phyloP scores from a whole-genome alignment of 2,797 vertebrate species.

The Melanotaenia maccullochi region DNA sequence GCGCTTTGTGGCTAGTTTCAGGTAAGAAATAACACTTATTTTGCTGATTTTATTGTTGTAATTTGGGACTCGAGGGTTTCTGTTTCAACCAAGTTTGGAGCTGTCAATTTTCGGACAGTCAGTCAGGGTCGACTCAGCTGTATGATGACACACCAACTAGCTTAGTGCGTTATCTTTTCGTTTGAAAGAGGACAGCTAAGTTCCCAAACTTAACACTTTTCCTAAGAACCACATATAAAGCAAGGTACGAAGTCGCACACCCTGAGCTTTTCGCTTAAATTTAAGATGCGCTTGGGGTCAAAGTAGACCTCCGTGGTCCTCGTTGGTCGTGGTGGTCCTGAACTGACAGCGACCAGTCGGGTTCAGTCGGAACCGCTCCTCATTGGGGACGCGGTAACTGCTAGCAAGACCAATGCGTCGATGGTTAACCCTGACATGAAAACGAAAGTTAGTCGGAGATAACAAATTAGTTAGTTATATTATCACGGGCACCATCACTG shows the following conservation, averaged over 20 bases:
- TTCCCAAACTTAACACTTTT: conserved; percentile 49
- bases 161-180: conserved; percentile 30
- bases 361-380: conserved; percentile 17
- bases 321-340: conserved; percentile 76
- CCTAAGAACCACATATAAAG: not conserved
- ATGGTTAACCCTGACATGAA: not conserved
- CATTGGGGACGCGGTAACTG: not conserved
- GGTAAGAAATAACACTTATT: conserved; percentile 72
- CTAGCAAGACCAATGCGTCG: not conserved
- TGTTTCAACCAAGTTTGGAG: conserved; percentile 49
- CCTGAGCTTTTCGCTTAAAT: conserved; percentile 27
- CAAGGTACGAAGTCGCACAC: conserved; percentile 4
- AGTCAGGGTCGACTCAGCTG: conserved; percentile 73
- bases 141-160: conserved; percentile 68
- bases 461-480: conserved; percentile 22
- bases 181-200: conserved; percentile 18
- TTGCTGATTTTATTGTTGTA: not conserved
- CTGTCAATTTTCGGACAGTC: conserved; percentile 75
- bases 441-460: conserved; percentile 32
- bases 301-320: conserved; percentile 35
- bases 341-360: conserved; percentile 81
- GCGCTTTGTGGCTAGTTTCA: conserved; percentile 38
- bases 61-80: not conserved
- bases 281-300: not conserved
- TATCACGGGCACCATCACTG: conserved; percentile 54